phyloP scores from a whole-genome alignment of 2,888 invertebrate genomes.

The Sesia bembeciformis region DNA sequence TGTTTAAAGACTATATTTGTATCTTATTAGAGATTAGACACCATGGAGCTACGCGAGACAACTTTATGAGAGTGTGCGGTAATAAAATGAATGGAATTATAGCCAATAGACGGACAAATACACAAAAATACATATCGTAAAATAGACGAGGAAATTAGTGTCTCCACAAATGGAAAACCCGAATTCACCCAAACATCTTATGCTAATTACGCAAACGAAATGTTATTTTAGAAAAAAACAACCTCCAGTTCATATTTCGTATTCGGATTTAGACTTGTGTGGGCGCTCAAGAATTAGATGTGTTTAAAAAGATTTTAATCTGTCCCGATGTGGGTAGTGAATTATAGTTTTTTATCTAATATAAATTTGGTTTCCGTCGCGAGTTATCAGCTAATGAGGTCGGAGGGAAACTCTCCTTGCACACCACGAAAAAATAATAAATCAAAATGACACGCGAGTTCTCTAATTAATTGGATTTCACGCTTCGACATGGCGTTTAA shows the following conservation, averaged over 20 bases:
- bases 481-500: constrained; percentile 25
- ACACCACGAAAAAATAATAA: constrained; percentile 27
- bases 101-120: constrained; percentile 26
- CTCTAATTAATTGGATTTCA: constrained; percentile 44
- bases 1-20: constrained; percentile 22
- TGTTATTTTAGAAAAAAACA: constrained; percentile 21
- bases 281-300: constrained; percentile 54
- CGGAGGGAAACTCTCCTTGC: constrained; percentile 26
- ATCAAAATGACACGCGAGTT: constrained; percentile 40
- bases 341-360: constrained; percentile 48
- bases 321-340: constrained; percentile 56
- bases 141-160: constrained; percentile 48
- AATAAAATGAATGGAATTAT: constrained; percentile 55
- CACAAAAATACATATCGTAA: constrained; percentile 50
- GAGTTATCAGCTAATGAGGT: constrained; percentile 53
- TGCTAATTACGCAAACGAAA: constrained; percentile 50
- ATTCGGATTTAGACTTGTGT: constrained; percentile 52
- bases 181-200: constrained; percentile 36
- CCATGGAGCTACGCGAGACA: constrained; percentile 31
- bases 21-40: constrained; percentile 38
- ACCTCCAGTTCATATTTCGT: constrained; percentile 38
- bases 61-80: constrained; percentile 43
- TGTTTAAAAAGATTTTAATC: constrained; percentile 62
- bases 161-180: constrained; percentile 51
- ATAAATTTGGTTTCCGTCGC: constrained; percentile 34